A percentile compares a stretch with the other conserved stretches of the same genome.
Conservation (phyloP, 2,113 vertebrate genomes). For the Mionectes macconnelli region DNA sequence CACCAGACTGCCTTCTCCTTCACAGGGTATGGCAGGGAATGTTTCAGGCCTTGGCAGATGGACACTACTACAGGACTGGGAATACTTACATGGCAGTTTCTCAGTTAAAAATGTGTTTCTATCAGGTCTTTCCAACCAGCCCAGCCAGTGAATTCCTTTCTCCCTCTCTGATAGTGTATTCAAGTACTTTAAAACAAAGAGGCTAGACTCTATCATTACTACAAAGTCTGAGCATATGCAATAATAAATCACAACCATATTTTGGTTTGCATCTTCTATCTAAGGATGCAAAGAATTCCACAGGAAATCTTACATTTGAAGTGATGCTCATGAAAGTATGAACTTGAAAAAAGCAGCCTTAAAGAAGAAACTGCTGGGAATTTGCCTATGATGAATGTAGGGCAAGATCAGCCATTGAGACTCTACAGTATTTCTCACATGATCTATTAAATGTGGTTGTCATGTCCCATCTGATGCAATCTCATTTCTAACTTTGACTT, state of each 20-base stretch:
- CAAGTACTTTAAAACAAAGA: background rate
- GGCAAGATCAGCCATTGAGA: conserved; percentile 2
- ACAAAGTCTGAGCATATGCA: background rate
- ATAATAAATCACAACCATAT: conserved; percentile 33
- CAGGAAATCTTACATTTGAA: background rate
- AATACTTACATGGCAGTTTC: background rate
- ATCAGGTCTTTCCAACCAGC: background rate
- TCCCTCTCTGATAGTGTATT: background rate
- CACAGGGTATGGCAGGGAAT: background rate
- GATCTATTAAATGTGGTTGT: background rate
- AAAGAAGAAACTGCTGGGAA: background rate
- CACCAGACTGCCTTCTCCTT: background rate
- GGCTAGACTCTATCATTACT: background rate
- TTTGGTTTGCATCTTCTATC: background rate
- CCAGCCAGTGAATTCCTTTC: background rate
- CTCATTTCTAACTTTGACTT: background rate
- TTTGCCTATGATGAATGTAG: conserved; percentile 16
- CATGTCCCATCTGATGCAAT: conserved; percentile 17
- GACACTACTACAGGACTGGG: background rate
- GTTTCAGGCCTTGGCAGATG: background rate
- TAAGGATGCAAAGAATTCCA: background rate
- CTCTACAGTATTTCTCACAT: background rate
- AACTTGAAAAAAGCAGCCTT: background rate
- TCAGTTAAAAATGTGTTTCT: background rate
- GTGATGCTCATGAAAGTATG: background rate